Conservation (phyloP, 2,888 invertebrate species). For the Tillus elongatus region DNA sequence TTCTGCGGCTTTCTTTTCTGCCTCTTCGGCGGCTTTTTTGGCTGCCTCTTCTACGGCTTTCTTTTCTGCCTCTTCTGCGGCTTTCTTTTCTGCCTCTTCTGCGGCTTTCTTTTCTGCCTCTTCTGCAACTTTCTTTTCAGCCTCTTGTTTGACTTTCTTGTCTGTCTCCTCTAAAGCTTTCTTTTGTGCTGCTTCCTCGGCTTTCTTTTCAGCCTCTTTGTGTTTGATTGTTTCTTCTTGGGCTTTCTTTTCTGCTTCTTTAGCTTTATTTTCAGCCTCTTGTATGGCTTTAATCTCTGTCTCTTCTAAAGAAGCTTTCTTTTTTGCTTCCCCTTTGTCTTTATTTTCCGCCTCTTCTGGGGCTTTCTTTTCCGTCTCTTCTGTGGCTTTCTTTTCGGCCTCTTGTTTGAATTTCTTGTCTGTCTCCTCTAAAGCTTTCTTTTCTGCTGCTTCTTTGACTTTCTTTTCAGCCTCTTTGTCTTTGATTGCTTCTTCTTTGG, state of each 20-base stretch:
- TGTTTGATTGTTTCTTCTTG: conserved; percentile 14
- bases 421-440: conserved; percentile 29
- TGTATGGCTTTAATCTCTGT: too few relatives aligned
- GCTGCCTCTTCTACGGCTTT: neutral
- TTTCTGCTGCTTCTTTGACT: conserved; percentile 36
- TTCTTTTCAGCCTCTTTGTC: conserved; percentile 17
- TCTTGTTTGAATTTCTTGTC: conserved; percentile 13
- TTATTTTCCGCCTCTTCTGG: conserved; percentile 20
- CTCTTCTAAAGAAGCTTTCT: too few relatives aligned
- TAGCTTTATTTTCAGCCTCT: conserved; percentile 19
- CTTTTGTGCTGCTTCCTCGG: conserved; percentile 15
- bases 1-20: conserved; percentile 20
- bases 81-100: conserved; percentile 19
- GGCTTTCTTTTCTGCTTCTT: conserved; percentile 19
- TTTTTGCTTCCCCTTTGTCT: conserved; percentile 23
- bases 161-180: conserved; percentile 18
- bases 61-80: conserved; percentile 12
- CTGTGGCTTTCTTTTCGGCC: conserved; percentile 15
- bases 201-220: conserved; percentile 24
- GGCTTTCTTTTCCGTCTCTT: conserved; percentile 18
- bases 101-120: conserved; percentile 19
- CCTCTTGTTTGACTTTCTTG: conserved; percentile 16
- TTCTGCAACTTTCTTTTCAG: conserved; percentile 20
- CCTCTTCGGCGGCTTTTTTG: conserved; percentile 12
- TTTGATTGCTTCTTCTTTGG: conserved; percentile 14